Base-by-base conservation (phyloP, 2,113 vertebrate genomes). In the Chascanopsetta lugubris region DNA sequence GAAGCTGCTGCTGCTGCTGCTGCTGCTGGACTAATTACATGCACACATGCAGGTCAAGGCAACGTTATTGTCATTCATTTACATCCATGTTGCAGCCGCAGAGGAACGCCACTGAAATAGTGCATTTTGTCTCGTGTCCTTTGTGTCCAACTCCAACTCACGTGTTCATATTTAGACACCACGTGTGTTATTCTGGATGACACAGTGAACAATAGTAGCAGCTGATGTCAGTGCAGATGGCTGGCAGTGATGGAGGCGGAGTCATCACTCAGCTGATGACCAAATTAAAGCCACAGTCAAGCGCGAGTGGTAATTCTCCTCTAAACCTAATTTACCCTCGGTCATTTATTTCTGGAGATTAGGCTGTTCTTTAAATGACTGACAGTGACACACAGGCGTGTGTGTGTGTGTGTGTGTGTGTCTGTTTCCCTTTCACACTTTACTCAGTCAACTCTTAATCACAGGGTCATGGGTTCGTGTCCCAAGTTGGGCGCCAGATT, bases 351-450 rank as follows among this genome's bases (percentile, higher is more conserved):
- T 27, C 61, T 75, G 63, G 56, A 59, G 58, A 66, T 75, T 47
- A 75, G 66, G 38, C 57, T 62, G 30, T 72, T 63, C 45, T 61
- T 67, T 71, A 48, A 67, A 62, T 47, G 56, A 64, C 40, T 70
- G 55, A 61, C 69, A 73, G 69, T 59, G 47, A 24, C 43, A 58
- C 51, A 50, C 24, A 0, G 50, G 40, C 45, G 21, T 8, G 26
- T 74, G n/a, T 30, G 8, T 34, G 45, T 55, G 59, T 51, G 40
- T 30, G 34, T 42, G 8, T 42, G 50, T 61, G 53, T 46, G 24
- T 29, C 22, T 21, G 48, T 66, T 58, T 48, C 8, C 32, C n/a
- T n/a, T n/a, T n/a, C n/a, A n/a, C n/a, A n/a, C n/a, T n/a, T n/a
- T n/a, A n/a, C n/a, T n/a, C n/a, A n/a, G n/a, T n/a, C n/a, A n/a